Evolutionary conservation across 2,113 vertebrate genomes (phyloP).

Genomic region (Epinephelus moara): DNA sequence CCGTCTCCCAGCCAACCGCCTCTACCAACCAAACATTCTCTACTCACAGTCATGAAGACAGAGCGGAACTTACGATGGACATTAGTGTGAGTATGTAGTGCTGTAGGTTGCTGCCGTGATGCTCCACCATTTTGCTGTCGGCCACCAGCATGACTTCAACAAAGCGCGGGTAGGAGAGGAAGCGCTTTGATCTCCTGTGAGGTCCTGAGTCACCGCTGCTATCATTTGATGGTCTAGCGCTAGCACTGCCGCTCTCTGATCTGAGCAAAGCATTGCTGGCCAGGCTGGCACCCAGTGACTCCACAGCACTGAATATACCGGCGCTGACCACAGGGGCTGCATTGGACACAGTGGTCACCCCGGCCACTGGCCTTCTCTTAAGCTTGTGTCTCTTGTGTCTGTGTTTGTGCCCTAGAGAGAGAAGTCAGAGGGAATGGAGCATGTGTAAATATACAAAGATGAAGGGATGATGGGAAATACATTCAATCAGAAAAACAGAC

Average conservation of each 20-base stretch:
- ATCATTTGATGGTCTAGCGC: slow-evolving; percentile 77
- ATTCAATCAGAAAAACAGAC: slow-evolving; percentile 36
- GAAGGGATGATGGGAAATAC: slow-evolving; percentile 14
- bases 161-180: slow-evolving; percentile 97
- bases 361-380: slow-evolving; percentile 62
- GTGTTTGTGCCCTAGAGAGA: slow-evolving; percentile 87
- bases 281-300: slow-evolving; percentile 83
- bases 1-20: background rate
- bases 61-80: slow-evolving; percentile 95
- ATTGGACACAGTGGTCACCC: slow-evolving; percentile 36
- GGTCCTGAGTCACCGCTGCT: slow-evolving; percentile 83
- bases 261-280: slow-evolving; percentile 73
- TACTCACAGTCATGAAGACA: background rate
- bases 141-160: slow-evolving; percentile 99
- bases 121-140: slow-evolving; percentile 96
- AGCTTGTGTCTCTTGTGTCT: slow-evolving; percentile 84
- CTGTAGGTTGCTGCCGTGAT: slow-evolving; percentile 95
- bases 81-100: slow-evolving; percentile 98
- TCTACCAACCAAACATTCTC: slow-evolving; percentile 9
- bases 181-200: slow-evolving; percentile 93
- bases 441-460: slow-evolving; percentile 55
- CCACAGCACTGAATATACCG: slow-evolving; percentile 84
- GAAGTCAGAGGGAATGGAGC: slow-evolving; percentile 35
- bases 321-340: slow-evolving; percentile 53
- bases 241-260: slow-evolving; percentile 52